Evolutionary conservation across 1,140 invertebrate species (phyloP).

Genomic region (Drosophila willistoni): DNA sequence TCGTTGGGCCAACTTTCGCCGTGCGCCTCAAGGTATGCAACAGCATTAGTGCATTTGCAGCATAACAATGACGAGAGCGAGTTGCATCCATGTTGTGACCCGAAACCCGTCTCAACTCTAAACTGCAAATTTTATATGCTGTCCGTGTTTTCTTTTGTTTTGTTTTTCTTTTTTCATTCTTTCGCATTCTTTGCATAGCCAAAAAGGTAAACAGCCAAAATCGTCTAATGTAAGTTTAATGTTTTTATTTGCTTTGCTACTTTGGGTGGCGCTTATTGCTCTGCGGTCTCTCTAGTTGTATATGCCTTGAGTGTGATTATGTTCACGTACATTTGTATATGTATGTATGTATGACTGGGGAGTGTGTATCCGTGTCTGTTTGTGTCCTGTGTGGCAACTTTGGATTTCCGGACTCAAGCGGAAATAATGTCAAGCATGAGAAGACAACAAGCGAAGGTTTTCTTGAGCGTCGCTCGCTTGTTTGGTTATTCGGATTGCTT

Average conservation of each 20-base stretch:
- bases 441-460: constrained; percentile 36
- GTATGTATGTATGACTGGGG: constrained; percentile 30
- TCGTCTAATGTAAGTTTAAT: constrained; percentile 65
- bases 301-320: constrained; percentile 18
- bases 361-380: constrained; percentile 30
- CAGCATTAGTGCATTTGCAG: constrained; percentile 59
- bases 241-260: constrained; percentile 67
- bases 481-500: constrained; percentile 24
- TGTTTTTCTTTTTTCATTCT: background rate
- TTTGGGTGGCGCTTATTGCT: constrained; percentile 54
- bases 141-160: constrained; percentile 15
- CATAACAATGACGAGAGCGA: constrained; percentile 51
- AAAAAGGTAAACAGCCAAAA: constrained; percentile 51
- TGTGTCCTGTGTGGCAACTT: constrained; percentile 54
- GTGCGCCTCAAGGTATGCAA: constrained; percentile 48
- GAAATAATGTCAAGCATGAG: constrained; percentile 67
- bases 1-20: background rate
- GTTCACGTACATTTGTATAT: constrained; percentile 6
- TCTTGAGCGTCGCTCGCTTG: constrained; percentile 20
- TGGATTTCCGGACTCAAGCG: constrained; percentile 60
- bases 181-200: constrained; percentile 42
- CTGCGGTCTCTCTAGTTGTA: constrained; percentile 36
- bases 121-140: constrained; percentile 51
- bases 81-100: constrained; percentile 22
- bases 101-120: constrained; percentile 28